Percentiles rank a stretch among this genome's conserved stretches.
Evolutionary conservation across 2,113 vertebrate species (phyloP).

Genomic region (Ovibos moschatus): DNA sequence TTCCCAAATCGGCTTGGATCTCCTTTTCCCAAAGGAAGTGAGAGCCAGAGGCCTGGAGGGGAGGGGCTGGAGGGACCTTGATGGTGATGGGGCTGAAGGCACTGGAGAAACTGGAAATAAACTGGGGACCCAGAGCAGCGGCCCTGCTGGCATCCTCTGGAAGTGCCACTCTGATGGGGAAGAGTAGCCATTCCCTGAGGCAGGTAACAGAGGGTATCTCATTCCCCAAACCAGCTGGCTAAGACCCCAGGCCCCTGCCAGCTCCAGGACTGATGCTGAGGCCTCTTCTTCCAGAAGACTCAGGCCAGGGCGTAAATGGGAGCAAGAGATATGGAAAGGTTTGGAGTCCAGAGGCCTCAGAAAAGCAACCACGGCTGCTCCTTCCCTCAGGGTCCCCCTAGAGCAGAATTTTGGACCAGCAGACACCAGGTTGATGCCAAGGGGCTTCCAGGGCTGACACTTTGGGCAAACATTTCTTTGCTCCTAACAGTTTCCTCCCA

Average conservation of each 20-base stretch:
- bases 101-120: neutral
- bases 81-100: neutral
- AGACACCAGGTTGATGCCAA: neutral
- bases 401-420: neutral
- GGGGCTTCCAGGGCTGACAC: neutral
- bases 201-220: neutral
- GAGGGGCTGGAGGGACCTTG: neutral
- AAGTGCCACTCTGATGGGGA: neutral
- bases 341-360: neutral
- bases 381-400: neutral
- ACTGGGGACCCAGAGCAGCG: neutral
- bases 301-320: neutral
- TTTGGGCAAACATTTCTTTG: neutral
- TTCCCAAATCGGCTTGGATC: slow-evolving; percentile 28
- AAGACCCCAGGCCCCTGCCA: neutral
- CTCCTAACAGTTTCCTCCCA: neutral
- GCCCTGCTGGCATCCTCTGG: neutral
- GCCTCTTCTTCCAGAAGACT: neutral
- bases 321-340: neutral
- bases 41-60: neutral
- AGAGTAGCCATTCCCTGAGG: neutral
- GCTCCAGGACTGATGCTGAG: neutral
- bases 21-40: slow-evolving; percentile 41
- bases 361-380: neutral
- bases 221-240: neutral